Conservation (phyloP, 2,113 vertebrate genomes). For the Thalassoma bifasciatum region DNA sequence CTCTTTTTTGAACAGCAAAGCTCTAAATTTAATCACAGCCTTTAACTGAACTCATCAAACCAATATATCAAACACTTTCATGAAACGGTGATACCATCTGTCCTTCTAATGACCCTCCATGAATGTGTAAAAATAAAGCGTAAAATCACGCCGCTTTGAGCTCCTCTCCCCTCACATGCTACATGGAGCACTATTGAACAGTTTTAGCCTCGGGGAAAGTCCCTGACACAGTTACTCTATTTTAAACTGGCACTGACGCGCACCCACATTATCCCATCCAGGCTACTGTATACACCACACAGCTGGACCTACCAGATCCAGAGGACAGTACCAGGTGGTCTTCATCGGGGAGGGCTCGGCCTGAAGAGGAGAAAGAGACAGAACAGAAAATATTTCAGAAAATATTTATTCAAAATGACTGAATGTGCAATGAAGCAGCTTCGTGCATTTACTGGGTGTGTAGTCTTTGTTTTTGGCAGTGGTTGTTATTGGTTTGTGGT, state of each 20-base stretch:
- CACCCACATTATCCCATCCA: not conserved
- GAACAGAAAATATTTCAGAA: not conserved
- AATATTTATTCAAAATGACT: not conserved
- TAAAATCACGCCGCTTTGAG: constrained; percentile 14
- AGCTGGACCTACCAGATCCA: constrained; percentile 79
- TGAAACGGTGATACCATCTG: not conserved
- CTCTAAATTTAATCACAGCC: not conserved
- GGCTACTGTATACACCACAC: not conserved
- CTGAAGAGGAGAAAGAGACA: constrained; percentile 59
- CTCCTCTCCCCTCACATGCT: constrained; percentile 9
- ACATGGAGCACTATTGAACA: constrained; percentile 4
- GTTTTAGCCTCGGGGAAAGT: constrained; percentile 46
- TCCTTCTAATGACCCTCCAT: not conserved
- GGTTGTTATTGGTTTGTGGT: not conserved
- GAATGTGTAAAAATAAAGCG: not conserved
- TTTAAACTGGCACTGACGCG: constrained; percentile 18
- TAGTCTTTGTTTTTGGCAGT: not conserved
- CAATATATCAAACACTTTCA: not conserved
- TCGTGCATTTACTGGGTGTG: not conserved
- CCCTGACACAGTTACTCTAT: constrained; percentile 54
- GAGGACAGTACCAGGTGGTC: constrained; percentile 86
- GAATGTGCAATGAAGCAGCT: not conserved
- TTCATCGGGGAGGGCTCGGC: constrained; percentile 83
- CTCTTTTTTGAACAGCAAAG: not conserved
- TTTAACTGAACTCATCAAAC: not conserved